Percentiles rank a stretch among this genome's conserved stretches.
Evolutionary conservation across 1,140 invertebrate species (phyloP).

Genomic region (Steinernema feltiae): DNA sequence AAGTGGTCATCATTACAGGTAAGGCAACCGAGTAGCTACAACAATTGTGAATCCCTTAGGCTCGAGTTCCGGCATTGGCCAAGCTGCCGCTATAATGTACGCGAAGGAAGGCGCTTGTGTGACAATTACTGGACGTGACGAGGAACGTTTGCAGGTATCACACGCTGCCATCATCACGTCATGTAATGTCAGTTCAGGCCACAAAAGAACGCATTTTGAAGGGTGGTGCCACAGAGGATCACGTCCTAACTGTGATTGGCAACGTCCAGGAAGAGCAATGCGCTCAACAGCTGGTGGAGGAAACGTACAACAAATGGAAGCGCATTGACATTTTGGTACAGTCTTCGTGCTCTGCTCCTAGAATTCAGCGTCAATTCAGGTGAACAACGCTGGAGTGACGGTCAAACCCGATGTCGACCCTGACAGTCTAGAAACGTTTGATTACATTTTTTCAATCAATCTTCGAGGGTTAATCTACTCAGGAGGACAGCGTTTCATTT

Average conservation of each 20-base stretch:
- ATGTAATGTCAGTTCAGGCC: neutral
- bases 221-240: neutral
- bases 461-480: neutral
- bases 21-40: neutral
- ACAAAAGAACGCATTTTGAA: neutral
- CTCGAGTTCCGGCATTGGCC: neutral
- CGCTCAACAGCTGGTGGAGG: neutral
- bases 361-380: no score
- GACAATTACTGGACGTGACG: neutral
- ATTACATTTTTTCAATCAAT: neutral
- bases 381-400: slow-evolving; percentile 3
- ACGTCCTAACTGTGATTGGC: neutral
- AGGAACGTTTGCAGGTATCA: neutral
- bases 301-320: neutral
- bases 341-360: no score
- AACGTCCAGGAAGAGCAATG: neutral
- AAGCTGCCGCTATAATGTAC: neutral
- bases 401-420: neutral
- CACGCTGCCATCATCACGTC: neutral
- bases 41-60: slow-evolving; percentile 6
- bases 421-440: neutral
- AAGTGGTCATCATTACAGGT: neutral
- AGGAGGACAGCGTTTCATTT: neutral
- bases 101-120: neutral
- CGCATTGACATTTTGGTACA: neutral